Conservation (phyloP, 2,797 vertebrate genomes). For the Mycteria americana region DNA sequence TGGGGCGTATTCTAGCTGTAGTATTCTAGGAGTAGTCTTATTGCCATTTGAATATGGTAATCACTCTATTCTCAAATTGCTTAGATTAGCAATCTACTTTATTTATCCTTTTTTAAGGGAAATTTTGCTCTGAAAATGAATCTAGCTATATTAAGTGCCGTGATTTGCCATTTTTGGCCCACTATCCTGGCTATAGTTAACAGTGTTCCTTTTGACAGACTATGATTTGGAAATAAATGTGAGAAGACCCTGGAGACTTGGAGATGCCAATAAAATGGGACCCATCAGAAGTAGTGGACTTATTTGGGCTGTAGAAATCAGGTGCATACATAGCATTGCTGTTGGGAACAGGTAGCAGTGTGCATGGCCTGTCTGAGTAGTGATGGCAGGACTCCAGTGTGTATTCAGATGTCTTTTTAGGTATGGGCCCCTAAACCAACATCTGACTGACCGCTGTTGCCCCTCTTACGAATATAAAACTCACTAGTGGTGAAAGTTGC, state of each 20-base stretch:
- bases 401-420: background rate
- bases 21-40: background rate
- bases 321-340: background rate
- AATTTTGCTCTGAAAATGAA: background rate
- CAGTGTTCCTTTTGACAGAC: background rate
- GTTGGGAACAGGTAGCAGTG: rapidly evolving
- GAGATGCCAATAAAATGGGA: background rate
- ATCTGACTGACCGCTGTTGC: background rate
- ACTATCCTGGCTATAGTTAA: background rate
- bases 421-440: background rate
- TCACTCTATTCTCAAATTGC: background rate
- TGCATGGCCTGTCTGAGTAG: background rate
- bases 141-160: background rate
- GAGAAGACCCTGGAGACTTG: background rate
- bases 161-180: background rate
- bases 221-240: background rate
- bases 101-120: background rate
- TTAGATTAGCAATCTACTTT: background rate
- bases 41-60: background rate
- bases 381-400: background rate
- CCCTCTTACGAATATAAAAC: background rate
- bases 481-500: background rate
- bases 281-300: background rate
- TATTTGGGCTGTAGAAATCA: background rate
- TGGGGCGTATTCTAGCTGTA: background rate